Percentiles rank a stretch among this genome's conserved stretches.
Conservation (phyloP, 2,113 vertebrate genomes). For the Steatornis caripensis region DNA sequence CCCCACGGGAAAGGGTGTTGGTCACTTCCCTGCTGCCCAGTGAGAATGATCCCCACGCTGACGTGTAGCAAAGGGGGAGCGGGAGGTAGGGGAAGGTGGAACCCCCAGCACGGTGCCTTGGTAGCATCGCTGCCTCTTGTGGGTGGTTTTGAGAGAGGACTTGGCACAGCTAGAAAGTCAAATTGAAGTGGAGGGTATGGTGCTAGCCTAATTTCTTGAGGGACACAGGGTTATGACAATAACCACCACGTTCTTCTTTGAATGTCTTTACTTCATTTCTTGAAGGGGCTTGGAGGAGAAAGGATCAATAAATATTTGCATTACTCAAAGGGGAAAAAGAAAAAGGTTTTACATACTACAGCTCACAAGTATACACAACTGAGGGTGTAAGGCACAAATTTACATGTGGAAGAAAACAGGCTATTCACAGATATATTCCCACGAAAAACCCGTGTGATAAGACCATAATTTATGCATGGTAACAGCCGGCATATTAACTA, state of each 20-base stretch:
- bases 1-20: conserved; percentile 51
- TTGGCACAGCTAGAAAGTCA: conserved; percentile 84
- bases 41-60: conserved; percentile 13
- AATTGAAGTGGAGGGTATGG: neutral
- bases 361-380: conserved; percentile 93
- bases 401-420: conserved; percentile 98
- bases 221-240: conserved; percentile 72
- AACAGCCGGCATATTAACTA: conserved; percentile 76
- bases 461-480: conserved; percentile 74
- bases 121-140: conserved; percentile 69
- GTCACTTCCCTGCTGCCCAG: conserved; percentile 44
- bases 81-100: neutral
- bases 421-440: conserved; percentile 84
- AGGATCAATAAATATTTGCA: conserved; percentile 77
- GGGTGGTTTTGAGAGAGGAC: conserved; percentile 70
- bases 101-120: conserved; percentile 68
- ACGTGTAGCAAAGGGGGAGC: conserved; percentile 5
- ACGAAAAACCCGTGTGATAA: conserved; percentile 77
- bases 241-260: conserved; percentile 78
- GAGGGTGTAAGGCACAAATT: conserved; percentile 99
- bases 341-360: conserved; percentile 74
- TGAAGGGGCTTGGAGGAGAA: conserved; percentile 31
- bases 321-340: conserved; percentile 64
- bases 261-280: conserved; percentile 73
- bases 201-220: conserved; percentile 50